Evolutionary conservation across 2,113 vertebrate genomes (phyloP).

Genomic region (Gorilla gorilla): DNA sequence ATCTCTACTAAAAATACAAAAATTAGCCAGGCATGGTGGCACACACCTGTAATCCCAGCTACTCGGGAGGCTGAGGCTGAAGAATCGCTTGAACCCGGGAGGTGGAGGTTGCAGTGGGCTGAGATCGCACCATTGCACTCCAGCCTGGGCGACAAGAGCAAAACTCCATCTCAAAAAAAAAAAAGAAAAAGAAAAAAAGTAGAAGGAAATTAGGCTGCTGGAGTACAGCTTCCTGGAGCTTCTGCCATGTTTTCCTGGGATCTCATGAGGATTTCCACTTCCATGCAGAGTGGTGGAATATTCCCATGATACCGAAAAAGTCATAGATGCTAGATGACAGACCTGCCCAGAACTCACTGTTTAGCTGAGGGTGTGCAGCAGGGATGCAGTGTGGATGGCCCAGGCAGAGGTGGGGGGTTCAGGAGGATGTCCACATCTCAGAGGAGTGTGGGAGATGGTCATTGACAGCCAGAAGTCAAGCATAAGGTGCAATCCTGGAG

Average conservation of each 20-base stretch:
- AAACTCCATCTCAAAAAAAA: too few relatives aligned
- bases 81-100: too few relatives aligned
- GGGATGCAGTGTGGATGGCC: not conserved
- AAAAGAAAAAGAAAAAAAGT: too few relatives aligned
- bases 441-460: fast-evolving
- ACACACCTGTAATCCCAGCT: too few relatives aligned
- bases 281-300: not conserved
- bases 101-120: too few relatives aligned
- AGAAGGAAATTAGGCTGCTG: not conserved
- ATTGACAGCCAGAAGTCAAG: not conserved
- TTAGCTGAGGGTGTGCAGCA: not conserved
- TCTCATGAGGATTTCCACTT: not conserved
- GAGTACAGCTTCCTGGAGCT: not conserved
- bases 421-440: fast-evolving
- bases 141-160: too few relatives aligned
- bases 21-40: too few relatives aligned
- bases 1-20: too few relatives aligned
- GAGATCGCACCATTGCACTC: too few relatives aligned
- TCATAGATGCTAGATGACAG: not conserved
- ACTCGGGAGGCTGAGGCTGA: too few relatives aligned
- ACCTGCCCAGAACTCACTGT: not conserved
- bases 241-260: not conserved
- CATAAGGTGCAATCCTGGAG: not conserved
- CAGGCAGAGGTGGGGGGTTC: not conserved
- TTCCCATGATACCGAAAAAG: not conserved